Evolutionary conservation across 2,888 invertebrate species (phyloP), one percentile per base, ranked within the genome.

Genomic region (Ophion obscuratus): DNA sequence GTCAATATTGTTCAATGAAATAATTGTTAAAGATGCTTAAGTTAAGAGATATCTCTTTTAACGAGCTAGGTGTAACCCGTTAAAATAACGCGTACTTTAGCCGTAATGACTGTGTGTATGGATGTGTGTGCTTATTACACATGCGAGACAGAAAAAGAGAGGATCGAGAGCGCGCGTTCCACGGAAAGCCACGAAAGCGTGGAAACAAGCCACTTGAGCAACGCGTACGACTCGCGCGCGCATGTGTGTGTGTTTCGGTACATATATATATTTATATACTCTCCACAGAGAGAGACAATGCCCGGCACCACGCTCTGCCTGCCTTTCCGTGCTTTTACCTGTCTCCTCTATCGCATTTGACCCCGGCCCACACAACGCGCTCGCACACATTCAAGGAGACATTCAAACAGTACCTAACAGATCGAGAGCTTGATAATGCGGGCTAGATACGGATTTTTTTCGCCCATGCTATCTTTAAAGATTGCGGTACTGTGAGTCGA

Each of bases 121-220:
- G 57, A 73, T 31, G 66, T 14, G 53, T 57, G 75, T 47, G 81
- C 40, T 14, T 31, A 59, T 24, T 27, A 14, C 14, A 36, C 14
- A 66, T 10, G 40, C 44, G 20, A 67, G 67, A 67, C 44, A 11
- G 14, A 24, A 40, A 24, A 57, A 62, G 20, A 64, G 44, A 73
- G 82, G 81, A 88, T 89, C 86, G 86, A 78, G 85, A 83, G 76
- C 83, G 85, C 88, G 84, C 86, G 86, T 88, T 89, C 88, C 86
- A 86, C 85, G 89, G 91, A 91, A 90, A 93, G 91, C 92, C 92
- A 94, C 90, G 94, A 94, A 94, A 94, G 94, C 94, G 94, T 94
- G 93, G 94, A 94, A 93, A 92, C 91, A 93, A 93, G 77, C 92
- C 91, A 92, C 93, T 94, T 93, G 91, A 86, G 93, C 92, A 94